Conservation (phyloP, 2,888 invertebrate genomes). For the Hedya salicella region DNA sequence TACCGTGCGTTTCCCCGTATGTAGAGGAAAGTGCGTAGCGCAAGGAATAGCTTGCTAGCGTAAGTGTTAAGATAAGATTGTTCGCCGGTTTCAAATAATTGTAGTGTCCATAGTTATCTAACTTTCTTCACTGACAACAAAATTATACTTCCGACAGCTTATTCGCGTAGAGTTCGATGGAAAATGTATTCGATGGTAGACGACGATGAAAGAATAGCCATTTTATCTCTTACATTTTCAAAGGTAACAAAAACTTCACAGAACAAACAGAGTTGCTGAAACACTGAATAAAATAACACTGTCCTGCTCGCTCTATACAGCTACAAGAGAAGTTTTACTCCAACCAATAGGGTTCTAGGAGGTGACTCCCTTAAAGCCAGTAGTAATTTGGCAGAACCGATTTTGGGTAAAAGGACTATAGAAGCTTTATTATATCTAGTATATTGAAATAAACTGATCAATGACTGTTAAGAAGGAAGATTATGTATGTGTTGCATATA, state of each 20-base stretch:
- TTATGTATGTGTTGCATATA: too few relatives aligned
- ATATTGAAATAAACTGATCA: too few relatives aligned
- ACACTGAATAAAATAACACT: conserved; percentile 30
- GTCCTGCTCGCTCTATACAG: conserved; percentile 24
- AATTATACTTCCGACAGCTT: conserved; percentile 15
- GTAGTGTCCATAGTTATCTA: neutral
- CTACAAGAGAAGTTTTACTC: conserved; percentile 11
- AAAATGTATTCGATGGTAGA: conserved; percentile 23
- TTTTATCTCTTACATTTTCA: conserved; percentile 56
- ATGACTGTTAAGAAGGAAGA: too few relatives aligned
- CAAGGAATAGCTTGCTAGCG: too few relatives aligned
- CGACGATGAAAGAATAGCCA: conserved; percentile 59
- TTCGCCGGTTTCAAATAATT: too few relatives aligned
- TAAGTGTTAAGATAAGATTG: too few relatives aligned
- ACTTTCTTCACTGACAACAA: neutral
- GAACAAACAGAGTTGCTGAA: conserved; percentile 33
- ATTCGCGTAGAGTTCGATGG: conserved; percentile 20
- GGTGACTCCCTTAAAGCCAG: too few relatives aligned
- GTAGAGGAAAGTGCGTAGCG: too few relatives aligned
- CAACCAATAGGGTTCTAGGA: neutral
- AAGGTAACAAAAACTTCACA: conserved; percentile 57
- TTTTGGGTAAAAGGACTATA: too few relatives aligned
- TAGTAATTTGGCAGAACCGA: too few relatives aligned
- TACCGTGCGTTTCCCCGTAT: too few relatives aligned
- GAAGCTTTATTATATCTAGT: too few relatives aligned